Percentiles rank a stretch among this genome's conserved stretches.
phyloP scores from a whole-genome alignment of 2,113 vertebrate species.

The Macrotus californicus region DNA sequence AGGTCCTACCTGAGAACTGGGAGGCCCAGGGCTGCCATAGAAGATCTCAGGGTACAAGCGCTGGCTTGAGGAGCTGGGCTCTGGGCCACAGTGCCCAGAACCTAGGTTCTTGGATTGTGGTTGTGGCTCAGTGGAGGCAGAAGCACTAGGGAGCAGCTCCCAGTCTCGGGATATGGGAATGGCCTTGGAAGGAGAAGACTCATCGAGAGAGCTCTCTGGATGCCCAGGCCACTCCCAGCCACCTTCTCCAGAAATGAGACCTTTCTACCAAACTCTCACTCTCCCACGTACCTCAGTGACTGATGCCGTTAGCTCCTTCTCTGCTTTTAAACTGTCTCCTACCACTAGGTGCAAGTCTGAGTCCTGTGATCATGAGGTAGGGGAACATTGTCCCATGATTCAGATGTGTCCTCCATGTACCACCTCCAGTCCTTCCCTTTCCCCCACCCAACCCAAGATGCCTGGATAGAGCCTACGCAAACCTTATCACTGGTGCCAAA shows the following conservation, averaged over 20 bases:
- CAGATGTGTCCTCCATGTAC: background rate
- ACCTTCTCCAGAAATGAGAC: too few relatives aligned
- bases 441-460: background rate
- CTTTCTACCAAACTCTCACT: background rate
- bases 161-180: constrained; percentile 62
- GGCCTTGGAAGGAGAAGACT: constrained; percentile 28
- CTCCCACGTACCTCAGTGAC: constrained; percentile 58
- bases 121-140: constrained; percentile 48
- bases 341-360: constrained; percentile 59
- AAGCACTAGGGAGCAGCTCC: constrained; percentile 63
- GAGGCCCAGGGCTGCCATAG: constrained; percentile 69
- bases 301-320: constrained; percentile 50
- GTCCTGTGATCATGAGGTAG: constrained; percentile 34
- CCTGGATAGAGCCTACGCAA: background rate
- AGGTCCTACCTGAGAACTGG: constrained; percentile 55
- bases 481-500: constrained; percentile 75
- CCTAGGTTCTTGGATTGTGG: constrained; percentile 44
- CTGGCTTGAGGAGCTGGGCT: constrained; percentile 49
- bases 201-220: background rate
- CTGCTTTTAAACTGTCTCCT: constrained; percentile 63
- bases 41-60: constrained; percentile 72
- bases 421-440: background rate
- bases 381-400: background rate
- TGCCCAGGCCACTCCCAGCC: background rate
- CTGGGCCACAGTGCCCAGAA: constrained; percentile 52